A percentile compares a stretch with the other conserved stretches of the same genome.
Conservation (phyloP, 2,797 vertebrate genomes). For the Galago senegalensis region DNA sequence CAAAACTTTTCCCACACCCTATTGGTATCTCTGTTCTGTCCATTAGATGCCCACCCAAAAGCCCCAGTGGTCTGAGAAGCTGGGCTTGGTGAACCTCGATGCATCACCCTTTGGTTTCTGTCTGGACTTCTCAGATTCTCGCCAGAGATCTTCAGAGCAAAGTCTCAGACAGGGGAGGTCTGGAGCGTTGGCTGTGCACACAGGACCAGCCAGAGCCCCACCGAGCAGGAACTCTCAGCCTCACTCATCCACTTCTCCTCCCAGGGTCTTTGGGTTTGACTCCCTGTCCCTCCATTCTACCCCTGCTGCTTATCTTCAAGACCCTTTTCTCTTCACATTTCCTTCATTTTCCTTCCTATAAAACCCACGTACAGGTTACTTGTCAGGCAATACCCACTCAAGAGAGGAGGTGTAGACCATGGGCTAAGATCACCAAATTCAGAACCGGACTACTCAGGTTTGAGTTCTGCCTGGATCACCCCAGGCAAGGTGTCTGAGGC, state of each 20-base stretch:
- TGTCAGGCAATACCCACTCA: not conserved
- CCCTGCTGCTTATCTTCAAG: not conserved
- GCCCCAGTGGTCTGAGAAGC: not conserved
- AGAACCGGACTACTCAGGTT: not conserved
- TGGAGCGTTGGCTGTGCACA: accelerated
- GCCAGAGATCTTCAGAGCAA: not conserved
- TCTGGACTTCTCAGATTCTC: not conserved
- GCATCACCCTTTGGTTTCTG: not conserved
- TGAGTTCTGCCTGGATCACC: not conserved
- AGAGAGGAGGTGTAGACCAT: not conserved
- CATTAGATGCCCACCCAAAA: not conserved
- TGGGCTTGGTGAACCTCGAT: not conserved
- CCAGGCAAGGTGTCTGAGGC: not conserved
- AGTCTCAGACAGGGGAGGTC: not conserved
- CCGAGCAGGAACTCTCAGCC: accelerated
- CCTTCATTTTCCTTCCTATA: not conserved
- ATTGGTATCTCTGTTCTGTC: not conserved
- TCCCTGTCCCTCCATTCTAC: not conserved
- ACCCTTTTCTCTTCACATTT: not conserved
- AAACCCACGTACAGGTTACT: not conserved
- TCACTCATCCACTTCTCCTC: not conserved
- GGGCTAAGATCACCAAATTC: not conserved
- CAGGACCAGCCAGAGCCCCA: not conserved
- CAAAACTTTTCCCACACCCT: not conserved
- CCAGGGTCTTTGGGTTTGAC: not conserved